Evolutionary conservation across 2,797 vertebrate genomes (phyloP).

Genomic region (Premnoplex brunnescens): DNA sequence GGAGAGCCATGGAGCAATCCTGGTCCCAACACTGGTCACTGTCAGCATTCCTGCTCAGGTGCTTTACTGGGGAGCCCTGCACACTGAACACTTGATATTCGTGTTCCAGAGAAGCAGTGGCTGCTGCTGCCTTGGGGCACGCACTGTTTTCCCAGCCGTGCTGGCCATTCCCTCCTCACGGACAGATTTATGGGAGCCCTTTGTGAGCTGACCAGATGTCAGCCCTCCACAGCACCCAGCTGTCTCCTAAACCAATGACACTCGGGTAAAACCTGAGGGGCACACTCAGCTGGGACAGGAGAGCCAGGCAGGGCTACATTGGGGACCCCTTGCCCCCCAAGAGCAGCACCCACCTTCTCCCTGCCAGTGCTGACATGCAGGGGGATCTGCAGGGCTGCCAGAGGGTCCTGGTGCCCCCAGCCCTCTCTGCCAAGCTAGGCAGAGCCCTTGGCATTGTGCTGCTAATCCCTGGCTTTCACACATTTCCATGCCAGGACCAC

Average conservation of each 20-base stretch:
- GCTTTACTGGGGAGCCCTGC: not conserved
- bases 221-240: not conserved
- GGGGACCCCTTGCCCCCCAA: accelerated
- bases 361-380: accelerated
- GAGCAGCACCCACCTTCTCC: not conserved
- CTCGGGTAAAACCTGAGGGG: not conserved
- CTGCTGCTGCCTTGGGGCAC: not conserved
- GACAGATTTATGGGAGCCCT: not conserved
- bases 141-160: not conserved
- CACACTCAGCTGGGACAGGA: accelerated
- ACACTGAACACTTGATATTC: accelerated
- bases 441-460: not conserved
- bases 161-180: accelerated
- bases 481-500: not conserved
- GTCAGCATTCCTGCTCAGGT: not conserved
- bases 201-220: not conserved
- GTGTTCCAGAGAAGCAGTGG: accelerated
- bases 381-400: not conserved
- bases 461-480: not conserved
- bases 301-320: accelerated
- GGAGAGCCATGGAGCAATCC: accelerated
- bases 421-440: not conserved
- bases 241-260: not conserved
- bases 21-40: accelerated
- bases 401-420: not conserved